Base-by-base conservation (phyloP, 2,888 invertebrate genomes). In the Nebria brevicollis region DNA sequence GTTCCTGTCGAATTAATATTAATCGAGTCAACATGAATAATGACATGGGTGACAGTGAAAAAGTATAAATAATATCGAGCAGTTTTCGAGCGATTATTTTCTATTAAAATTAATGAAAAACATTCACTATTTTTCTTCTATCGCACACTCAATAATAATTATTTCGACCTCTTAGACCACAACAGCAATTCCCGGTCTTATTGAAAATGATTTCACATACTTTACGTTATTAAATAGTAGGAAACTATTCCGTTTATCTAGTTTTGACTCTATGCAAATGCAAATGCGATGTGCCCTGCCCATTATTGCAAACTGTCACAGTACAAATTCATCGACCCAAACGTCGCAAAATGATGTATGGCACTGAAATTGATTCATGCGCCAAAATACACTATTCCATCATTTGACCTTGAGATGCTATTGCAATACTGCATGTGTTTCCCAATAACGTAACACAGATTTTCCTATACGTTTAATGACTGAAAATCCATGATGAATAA, bases 1-100 rank as follows among this genome's bases (percentile, higher is more conserved):
- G 80, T 73, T 75, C 75, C 75, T 80, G 80, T 80, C 75, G 80
- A 75, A 80, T 80, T 80, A 80, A 80, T 80, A 80, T 80, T 80
- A 80, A 80, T 80, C 75, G 80, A 80, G 75, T 75, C 41, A 42
- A 26, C 64, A 75, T 75, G 80, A 80, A 75, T 75, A 80, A 80
- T 72, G 80, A 80, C 75, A 66, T 74, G 73, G 74, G 66, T 79
- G 79, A 79, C 79, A 79, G 74, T 70, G 70, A 34, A 70, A 70
- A 25, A 26, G 34, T 70, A 26, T 26, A 70, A 70, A 70, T 26
- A 70, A 70, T 25, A 25, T 70, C 11, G 13, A 54, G 13, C 54
- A 54, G 6, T 54, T 54, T 54, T 54, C 54, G 54, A 2, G 13
- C 7, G 13, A 54, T 54, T 54, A 54, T 54, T 54, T 54, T 54